Percentiles rank a stretch among this genome's conserved stretches.
These are phyloP conservation scores for Lucilia cuprina DNA, from an alignment of 1,140 invertebrate genomes.

Conservation along the genomic window DNA sequence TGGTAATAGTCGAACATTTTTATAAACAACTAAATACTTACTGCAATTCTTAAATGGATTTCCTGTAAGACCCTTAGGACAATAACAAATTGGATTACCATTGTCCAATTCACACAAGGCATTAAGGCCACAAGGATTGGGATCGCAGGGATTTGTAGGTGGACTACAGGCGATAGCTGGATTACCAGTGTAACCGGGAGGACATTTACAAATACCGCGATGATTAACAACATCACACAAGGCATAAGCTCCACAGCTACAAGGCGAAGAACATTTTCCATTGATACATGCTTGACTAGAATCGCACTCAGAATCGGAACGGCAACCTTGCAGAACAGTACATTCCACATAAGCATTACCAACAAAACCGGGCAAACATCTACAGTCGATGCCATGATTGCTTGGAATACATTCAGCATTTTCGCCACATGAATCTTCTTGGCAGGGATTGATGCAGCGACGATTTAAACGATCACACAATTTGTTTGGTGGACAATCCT, in stretches of 20 bases:
- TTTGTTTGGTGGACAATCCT: conserved; percentile 84
- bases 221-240: conserved; percentile 80
- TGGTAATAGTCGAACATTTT: not conserved
- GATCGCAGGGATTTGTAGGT: conserved; percentile 76
- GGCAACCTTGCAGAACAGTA: conserved; percentile 72
- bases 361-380: conserved; percentile 76
- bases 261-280: conserved; percentile 76
- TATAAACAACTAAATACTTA: conserved; percentile 66
- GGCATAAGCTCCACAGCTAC: conserved; percentile 77
- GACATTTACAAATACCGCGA: conserved; percentile 77
- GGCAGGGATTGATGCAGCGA: conserved; percentile 83
- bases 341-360: conserved; percentile 84
- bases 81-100: conserved; percentile 87
- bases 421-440: conserved; percentile 81
- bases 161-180: conserved; percentile 69
- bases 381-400: conserved; percentile 80
- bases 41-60: conserved; percentile 91
- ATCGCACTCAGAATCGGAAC: conserved; percentile 73
- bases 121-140: conserved; percentile 84
- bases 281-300: conserved; percentile 77
- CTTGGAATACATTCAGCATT: conserved; percentile 81
- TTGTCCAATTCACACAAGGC: conserved; percentile 86
- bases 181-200: conserved; percentile 77
- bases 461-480: conserved; percentile 82
- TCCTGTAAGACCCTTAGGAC: conserved; percentile 86